Percentiles rank a stretch among this genome's conserved stretches.
These are phyloP conservation scores for Perithous albicinctus DNA, from an alignment of 2,888 invertebrate species.

Conservation along the genomic window DNA sequence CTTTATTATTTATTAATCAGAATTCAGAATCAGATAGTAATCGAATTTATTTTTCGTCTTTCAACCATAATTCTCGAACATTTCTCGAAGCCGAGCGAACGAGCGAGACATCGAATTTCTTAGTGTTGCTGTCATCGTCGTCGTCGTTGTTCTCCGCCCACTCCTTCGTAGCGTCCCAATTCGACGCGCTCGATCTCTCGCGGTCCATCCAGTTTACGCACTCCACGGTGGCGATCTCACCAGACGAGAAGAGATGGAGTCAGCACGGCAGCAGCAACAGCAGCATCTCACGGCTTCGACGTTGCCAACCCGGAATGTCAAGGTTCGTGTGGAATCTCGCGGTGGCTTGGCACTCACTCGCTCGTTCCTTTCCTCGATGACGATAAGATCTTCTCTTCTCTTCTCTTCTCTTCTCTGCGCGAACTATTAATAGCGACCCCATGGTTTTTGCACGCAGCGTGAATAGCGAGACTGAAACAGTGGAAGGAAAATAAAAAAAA, in stretches of 20 bases:
- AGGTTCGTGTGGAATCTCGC: constrained; percentile 66
- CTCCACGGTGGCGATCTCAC: constrained; percentile 40
- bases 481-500: background rate
- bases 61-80: background rate
- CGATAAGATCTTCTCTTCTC: constrained; percentile 70
- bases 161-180: constrained; percentile 42
- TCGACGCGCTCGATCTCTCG: constrained; percentile 43
- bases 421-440: constrained; percentile 73
- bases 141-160: constrained; percentile 21
- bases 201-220: constrained; percentile 44
- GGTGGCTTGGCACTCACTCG: constrained; percentile 54
- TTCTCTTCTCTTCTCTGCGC: constrained; percentile 54
- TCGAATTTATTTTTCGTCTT: background rate
- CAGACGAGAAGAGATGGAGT: constrained; percentile 45
- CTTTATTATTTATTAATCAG: no score
- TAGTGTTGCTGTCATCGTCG: background rate
- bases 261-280: constrained; percentile 35
- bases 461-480: constrained; percentile 17
- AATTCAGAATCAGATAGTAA: background rate
- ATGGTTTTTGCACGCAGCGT: constrained; percentile 62
- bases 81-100: background rate
- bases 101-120: constrained; percentile 16
- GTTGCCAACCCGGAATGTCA: constrained; percentile 68
- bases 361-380: constrained; percentile 67
- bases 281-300: constrained; percentile 30